Conservation (phyloP, 2,888 invertebrate genomes). For the Oegoconia quadripuncta region DNA sequence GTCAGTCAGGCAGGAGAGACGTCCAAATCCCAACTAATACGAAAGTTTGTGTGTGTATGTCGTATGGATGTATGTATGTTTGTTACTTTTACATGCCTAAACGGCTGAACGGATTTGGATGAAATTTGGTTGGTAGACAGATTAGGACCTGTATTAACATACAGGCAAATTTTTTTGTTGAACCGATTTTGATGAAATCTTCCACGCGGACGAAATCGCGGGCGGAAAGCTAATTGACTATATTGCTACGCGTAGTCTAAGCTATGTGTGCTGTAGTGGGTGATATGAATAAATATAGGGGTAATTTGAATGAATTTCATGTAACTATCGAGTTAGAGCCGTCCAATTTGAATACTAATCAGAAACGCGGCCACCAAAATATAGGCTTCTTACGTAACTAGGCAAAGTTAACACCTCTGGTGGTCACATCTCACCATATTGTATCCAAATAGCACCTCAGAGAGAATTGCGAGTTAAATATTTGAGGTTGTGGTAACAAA, state of each 20-base stretch:
- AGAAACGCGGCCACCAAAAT: conserved; percentile 29
- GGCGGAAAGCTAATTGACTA: no score
- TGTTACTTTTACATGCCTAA: no score
- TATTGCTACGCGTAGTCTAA: conserved; percentile 19
- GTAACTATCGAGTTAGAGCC: conserved; percentile 20
- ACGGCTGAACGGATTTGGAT: no score
- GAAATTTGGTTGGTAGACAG: no score
- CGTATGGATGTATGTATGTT: no score
- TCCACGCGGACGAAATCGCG: no score
- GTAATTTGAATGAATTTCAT: conserved; percentile 36
- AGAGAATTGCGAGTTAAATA: conserved; percentile 36
- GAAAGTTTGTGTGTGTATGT: no score
- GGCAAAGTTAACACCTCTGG: conserved; percentile 18
- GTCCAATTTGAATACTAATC: conserved; percentile 39
- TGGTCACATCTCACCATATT: conserved; percentile 30
- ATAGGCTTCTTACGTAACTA: conserved; percentile 36
- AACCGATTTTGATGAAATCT: no score
- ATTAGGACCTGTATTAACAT: no score
- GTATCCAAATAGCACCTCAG: conserved; percentile 29
- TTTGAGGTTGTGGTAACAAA: conserved; percentile 35
- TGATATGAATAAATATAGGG: conserved; percentile 33
- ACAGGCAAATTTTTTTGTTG: no score
- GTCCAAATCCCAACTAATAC: no score
- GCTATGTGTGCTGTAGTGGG: conserved; percentile 25
- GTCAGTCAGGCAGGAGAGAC: no score